Conservation (phyloP, 2,797 vertebrate species). For the Orestias chungarensis region DNA sequence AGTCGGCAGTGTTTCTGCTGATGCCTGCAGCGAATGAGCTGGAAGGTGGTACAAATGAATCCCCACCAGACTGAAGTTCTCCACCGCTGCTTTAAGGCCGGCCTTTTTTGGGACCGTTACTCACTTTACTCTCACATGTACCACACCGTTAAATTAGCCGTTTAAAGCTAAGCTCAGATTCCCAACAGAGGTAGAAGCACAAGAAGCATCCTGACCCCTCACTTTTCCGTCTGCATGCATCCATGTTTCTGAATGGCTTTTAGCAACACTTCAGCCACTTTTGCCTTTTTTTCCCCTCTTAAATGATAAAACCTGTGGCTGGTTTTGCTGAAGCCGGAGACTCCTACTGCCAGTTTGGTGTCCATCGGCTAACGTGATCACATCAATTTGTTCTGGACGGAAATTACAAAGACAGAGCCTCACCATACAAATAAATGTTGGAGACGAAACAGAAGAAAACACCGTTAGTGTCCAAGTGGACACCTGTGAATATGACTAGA, state of each 20-base stretch:
- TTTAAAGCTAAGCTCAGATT: constrained; percentile 27
- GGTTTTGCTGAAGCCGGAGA: constrained; percentile 16
- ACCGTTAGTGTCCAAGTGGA: not conserved
- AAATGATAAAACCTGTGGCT: constrained; percentile 21
- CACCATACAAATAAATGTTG: not conserved
- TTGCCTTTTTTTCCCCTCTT: constrained; percentile 39
- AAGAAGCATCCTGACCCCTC: constrained; percentile 33
- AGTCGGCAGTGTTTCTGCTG: constrained; percentile 90
- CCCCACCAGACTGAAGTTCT: constrained; percentile 32
- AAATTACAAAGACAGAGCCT: constrained; percentile 29
- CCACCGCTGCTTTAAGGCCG: constrained; percentile 20
- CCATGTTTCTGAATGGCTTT: constrained; percentile 20
- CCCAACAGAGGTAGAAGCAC: constrained; percentile 52
- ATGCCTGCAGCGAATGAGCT: constrained; percentile 39
- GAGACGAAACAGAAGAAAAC: not conserved
- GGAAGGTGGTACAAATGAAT: constrained; percentile 6
- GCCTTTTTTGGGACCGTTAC: constrained; percentile 6
- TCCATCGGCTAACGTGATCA: constrained; percentile 3
- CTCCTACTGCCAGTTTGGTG: not conserved
- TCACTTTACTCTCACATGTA: constrained; percentile 16
- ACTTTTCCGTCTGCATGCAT: constrained; percentile 48
- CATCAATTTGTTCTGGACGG: constrained; percentile 15
- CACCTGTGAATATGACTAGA: not conserved
- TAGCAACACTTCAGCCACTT: constrained; percentile 29
- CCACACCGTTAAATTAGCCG: constrained; percentile 19